Conservation (phyloP, 2,888 invertebrate species). For the Chromoteleia sp. region DNA sequence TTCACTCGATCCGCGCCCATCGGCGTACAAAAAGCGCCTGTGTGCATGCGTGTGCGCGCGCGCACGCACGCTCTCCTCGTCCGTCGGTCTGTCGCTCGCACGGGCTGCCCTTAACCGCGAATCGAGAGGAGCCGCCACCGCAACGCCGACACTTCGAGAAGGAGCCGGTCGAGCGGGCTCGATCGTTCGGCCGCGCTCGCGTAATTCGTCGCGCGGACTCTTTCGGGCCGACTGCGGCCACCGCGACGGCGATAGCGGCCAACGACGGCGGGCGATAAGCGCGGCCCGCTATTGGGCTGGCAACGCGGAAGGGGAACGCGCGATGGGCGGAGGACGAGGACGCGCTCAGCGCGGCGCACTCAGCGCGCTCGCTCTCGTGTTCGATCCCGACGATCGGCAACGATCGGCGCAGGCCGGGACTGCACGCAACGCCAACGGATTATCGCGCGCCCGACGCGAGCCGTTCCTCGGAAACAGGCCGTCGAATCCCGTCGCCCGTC, state of each 20-base stretch:
- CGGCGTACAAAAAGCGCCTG: no score
- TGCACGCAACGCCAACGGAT: slow-evolving; percentile 35
- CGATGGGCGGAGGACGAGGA: slow-evolving; percentile 39
- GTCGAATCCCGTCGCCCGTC: slow-evolving; percentile 65
- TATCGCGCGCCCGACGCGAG: slow-evolving; percentile 49
- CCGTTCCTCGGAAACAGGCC: slow-evolving; percentile 61
- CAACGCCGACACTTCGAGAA: no score
- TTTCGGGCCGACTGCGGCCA: no score
- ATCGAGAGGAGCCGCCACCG: no score
- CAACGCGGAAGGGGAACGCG: slow-evolving; percentile 22
- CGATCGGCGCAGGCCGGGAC: slow-evolving; percentile 8
- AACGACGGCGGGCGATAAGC: not conserved
- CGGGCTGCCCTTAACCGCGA: no score
- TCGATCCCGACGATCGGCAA: not conserved
- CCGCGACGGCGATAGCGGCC: no score
- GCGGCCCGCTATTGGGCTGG: not conserved
- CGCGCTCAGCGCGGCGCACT: slow-evolving; percentile 20
- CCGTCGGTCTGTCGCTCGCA: no score
- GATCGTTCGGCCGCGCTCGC: no score
- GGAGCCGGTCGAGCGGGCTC: no score
- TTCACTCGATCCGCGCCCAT: no score
- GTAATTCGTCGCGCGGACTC: no score
- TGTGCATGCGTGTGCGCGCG: no score
- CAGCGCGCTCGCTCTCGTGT: slow-evolving; percentile 23
- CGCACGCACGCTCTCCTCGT: not conserved